A percentile compares a stretch with the other conserved stretches of the same genome.
phyloP scores from a whole-genome alignment of 2,888 invertebrate species.

The Netelia fuscicornis region DNA sequence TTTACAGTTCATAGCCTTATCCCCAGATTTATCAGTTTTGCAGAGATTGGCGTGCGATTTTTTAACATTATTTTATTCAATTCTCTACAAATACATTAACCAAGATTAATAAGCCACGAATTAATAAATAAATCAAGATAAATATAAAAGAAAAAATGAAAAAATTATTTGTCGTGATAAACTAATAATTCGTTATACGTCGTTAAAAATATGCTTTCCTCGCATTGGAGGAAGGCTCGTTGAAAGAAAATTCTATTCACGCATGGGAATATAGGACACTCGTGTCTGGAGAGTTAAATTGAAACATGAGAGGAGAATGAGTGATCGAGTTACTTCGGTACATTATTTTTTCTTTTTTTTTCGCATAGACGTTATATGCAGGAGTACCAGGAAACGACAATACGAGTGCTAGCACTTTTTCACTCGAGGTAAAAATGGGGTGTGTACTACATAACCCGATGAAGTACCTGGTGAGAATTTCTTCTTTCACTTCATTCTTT shows the following conservation, averaged over 20 bases:
- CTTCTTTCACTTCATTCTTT: conserved; percentile 43
- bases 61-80: too few relatives aligned
- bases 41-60: neutral
- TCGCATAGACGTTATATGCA: neutral
- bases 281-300: neutral
- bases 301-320: neutral
- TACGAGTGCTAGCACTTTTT: conserved; percentile 53
- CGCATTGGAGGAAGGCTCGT: neutral
- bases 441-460: conserved; percentile 17
- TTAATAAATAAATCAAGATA: too few relatives aligned
- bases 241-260: neutral
- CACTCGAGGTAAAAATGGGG: conserved; percentile 28
- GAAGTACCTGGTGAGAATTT: conserved; percentile 24
- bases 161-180: too few relatives aligned
- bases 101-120: too few relatives aligned
- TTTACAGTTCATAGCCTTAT: neutral
- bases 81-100: too few relatives aligned
- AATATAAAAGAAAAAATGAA: too few relatives aligned
- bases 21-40: neutral
- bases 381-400: conserved; percentile 3
- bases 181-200: too few relatives aligned
- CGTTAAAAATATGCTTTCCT: too few relatives aligned
- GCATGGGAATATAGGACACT: neutral
- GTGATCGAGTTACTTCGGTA: neutral
- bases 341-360: conserved; percentile 17